Evolutionary conservation across 2,888 invertebrate genomes (phyloP), one percentile per base, ranked within the genome.

Genomic region (Yponomeuta malinellus): DNA sequence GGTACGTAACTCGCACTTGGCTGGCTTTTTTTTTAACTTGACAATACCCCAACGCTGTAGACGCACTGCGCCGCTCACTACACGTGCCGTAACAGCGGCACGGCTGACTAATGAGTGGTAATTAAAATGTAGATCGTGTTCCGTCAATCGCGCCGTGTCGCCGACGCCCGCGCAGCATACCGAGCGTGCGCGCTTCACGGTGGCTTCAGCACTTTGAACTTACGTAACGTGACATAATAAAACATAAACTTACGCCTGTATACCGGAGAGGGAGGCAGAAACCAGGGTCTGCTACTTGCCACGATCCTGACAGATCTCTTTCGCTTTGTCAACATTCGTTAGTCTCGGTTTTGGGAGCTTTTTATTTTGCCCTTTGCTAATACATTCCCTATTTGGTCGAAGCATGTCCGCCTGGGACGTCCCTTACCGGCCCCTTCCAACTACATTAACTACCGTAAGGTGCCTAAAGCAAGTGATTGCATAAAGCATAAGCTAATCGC

Each of bases 111-210:
- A 65, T 65, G 65, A 33, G 33, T 10, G 29, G 29, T 33, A 65
- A 65, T 65, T 65, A 65, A 65, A 65, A 65, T 65, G 23, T 65
- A 65, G 65, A 65, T 65, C 29, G 65, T 52, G 52, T 69, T 31
- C 48, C 29, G 10, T 31, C 52, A 48, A 69, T 48, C 48, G 52
- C 29, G 48, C 15, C n/a, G 59, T 52, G 48, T 48, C 52, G 9
- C n/a, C 48, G 48, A 29, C 29, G 69, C 52, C 48, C 31, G 65
- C 65, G 31, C 29, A 31, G 65, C 29, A 65, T 65, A 65, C 65
- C 29, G 65, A 65, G 29, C 23, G 23, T 33, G 65, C 29, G 6
- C 65, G 29, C 33, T 65, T 65, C 65, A 29, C 29, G 29, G 65
- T 65, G 65, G 65, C 33, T 10, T 10, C 33, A 59, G 12, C 52